Evolutionary conservation across 2,888 invertebrate genomes (phyloP), one percentile per base, ranked within the genome.

Genomic region (Galeopsomyia nigrocyanea): DNA sequence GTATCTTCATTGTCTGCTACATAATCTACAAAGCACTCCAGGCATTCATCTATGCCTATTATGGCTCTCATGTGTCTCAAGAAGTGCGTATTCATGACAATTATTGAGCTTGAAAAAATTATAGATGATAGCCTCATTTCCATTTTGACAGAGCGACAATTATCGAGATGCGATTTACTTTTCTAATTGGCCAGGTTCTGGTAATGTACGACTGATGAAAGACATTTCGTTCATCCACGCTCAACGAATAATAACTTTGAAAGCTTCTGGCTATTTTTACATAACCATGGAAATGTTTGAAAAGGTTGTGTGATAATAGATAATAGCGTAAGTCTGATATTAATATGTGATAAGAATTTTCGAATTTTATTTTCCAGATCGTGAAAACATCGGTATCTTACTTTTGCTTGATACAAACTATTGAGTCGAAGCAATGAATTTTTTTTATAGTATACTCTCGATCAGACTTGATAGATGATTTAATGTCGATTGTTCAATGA

Each of bases 171-270:
- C 80, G 3, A 74, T 79, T 17, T 82, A 80, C 66, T 74, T 62
- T 6, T 75, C 77, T 7, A 49, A 68, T 6, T 82, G 82, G 82
- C 61, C 77, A 5, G 67, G 76, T 6, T 76, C 71, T 14, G 71
- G 69, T 16, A 66, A 79, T 17, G 73, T 65, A 26, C 51, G 70
- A 3, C 49, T 77, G 16, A 76, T 70, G 65, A 71, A 76, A 10
- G 77, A 74, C 1, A 49, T 82, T 22, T 46, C 74, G 5, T 57
- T 80, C 14, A 74, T 78, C 56, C 71, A 81, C 1, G 63, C 71
- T 65, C 80, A 79, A 68, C 79, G 73, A 47, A 78, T 80, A n/a
- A 71, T 82, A 0, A 49, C 68, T 57, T 50, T 82, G 31, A 80
- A 75, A 22, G 81, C 65, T 26, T 58, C 31, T 13, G 58, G 58